These are phyloP conservation scores for Hemistola chrysoprasaria DNA, from an alignment of 2,888 invertebrate species.

Conservation along the genomic window DNA sequence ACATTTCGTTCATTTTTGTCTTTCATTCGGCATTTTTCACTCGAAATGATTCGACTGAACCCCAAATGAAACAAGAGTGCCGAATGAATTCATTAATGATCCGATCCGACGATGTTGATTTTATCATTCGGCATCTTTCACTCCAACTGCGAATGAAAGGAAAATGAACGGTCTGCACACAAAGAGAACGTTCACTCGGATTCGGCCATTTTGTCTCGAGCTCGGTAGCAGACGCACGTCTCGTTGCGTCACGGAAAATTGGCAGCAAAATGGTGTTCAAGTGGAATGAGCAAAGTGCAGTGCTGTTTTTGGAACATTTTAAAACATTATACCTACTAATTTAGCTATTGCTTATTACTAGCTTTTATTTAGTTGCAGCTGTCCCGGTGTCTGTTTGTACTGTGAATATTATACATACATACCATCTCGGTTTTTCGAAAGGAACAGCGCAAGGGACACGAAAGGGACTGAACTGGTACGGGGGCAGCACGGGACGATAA, in stretches of 20 bases:
- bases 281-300: constrained; percentile 25
- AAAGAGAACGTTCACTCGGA: constrained; percentile 28
- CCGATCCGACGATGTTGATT: constrained; percentile 24
- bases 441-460: no score
- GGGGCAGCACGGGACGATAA: no score
- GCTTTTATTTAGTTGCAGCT: no score
- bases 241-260: constrained; percentile 9
- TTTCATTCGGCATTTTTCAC: constrained; percentile 17
- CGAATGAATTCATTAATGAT: constrained; percentile 31
- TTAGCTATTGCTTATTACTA: no score
- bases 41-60: constrained; percentile 16
- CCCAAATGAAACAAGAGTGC: constrained; percentile 26
- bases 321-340: no score
- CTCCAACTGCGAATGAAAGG: constrained; percentile 26
- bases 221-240: constrained; percentile 18
- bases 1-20: constrained; percentile 21
- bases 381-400: no score
- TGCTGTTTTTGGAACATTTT: constrained; percentile 28
- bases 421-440: no score
- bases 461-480: constrained; percentile 28
- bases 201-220: constrained; percentile 26
- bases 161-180: constrained; percentile 27
- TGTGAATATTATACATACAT: no score
- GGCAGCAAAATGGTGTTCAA: constrained; percentile 29
- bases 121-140: constrained; percentile 27